These are phyloP conservation scores for Lacerta bilineata DNA, from an alignment of 2,797 vertebrate genomes.

Conservation along the genomic window DNA sequence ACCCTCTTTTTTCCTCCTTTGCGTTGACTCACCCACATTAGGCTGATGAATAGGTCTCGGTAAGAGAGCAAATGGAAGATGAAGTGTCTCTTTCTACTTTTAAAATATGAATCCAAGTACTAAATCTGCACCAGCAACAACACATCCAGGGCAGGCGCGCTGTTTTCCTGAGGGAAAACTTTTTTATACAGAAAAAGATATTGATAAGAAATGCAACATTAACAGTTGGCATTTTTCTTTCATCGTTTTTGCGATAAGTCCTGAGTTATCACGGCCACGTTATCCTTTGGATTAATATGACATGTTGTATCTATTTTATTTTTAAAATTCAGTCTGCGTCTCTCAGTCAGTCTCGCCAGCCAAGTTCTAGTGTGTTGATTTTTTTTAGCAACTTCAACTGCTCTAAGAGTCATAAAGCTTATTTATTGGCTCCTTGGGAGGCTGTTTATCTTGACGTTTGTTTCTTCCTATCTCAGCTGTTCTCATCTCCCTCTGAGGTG, in stretches of 20 bases:
- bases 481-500: conserved; percentile 66
- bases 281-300: conserved; percentile 49
- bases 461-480: conserved; percentile 61
- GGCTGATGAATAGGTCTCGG: conserved; percentile 67
- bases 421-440: conserved; percentile 67
- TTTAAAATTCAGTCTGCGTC: conserved; percentile 60
- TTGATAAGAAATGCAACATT: conserved; percentile 61
- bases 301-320: conserved; percentile 23
- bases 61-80: conserved; percentile 50
- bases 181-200: conserved; percentile 47
- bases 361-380: conserved; percentile 44
- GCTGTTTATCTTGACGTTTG: conserved; percentile 72
- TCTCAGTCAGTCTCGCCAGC: conserved; percentile 62
- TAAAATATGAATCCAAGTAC: conserved; percentile 50
- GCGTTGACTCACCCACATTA: conserved; percentile 60
- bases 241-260: conserved; percentile 53
- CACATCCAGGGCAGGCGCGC: conserved; percentile 42
- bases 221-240: conserved; percentile 56
- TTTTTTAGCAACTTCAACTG: conserved; percentile 64
- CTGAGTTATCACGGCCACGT: conserved; percentile 43
- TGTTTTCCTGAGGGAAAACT: conserved; percentile 56
- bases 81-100: conserved; percentile 45
- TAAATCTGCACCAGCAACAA: conserved; percentile 68
- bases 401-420: conserved; percentile 60
- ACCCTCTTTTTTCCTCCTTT: conserved; percentile 48